Base-by-base conservation (phyloP, 1,140 invertebrate genomes). In the Frieseomelitta varia region DNA sequence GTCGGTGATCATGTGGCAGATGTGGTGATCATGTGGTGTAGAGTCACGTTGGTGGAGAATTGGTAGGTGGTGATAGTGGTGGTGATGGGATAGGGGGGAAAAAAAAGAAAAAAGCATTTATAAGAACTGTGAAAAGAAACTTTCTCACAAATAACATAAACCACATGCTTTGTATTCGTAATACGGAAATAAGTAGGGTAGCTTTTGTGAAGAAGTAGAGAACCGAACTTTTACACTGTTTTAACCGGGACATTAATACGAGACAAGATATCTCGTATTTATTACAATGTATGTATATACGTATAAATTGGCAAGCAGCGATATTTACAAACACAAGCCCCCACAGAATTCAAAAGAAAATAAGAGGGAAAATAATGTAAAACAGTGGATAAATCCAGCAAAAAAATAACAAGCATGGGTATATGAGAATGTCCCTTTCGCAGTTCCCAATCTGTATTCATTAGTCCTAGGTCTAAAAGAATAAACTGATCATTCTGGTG, bases 121-220 rank as follows among this genome's bases (percentile, higher is more conserved):
- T 96, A 96, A 96, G 96, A 97, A 96, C 96, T 95, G 96, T 96
- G 96, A 96, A 96, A 96, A 96, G 96, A 97, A 93, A 96, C 96
- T 96, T 96, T 96, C 96, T 96, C 96, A 96, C 96, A 96, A 96
- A 95, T 95, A 93, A 95, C 89, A 95, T 91, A 93, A 95, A 96
- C 96, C 96, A 96, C 96, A 97, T 97, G 96, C 96, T 96, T 96
- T 96, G 95, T 93, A 92, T 91, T 91, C 90, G 86, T 91, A 87
- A 77, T 71, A 84, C 81, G 76, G 81, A 87, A 81, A 84, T 80
- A 83, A 85, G 85, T 85, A 90, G 87, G 88, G 88, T 89, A 90
- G 87, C 85, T 87, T 85, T 82, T 78, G 88, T 89, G 87, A 87
- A 90, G 88, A 89, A 88, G 85, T 89, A 89, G 88, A 90, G 79